phyloP scores from a whole-genome alignment of 2,797 vertebrate species.

The Dermochelys coriacea region DNA sequence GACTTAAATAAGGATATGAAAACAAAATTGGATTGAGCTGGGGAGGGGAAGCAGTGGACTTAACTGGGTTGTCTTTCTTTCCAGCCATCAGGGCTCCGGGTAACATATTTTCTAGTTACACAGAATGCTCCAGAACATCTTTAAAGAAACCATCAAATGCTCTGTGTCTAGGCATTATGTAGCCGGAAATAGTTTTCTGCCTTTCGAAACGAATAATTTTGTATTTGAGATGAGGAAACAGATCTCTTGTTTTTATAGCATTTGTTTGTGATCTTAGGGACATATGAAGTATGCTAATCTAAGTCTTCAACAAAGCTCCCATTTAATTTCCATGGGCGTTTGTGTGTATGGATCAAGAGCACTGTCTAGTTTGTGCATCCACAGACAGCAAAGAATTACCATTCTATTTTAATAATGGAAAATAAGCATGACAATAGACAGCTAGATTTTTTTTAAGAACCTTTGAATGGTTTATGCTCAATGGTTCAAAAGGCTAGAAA shows the following conservation, averaged over 20 bases:
- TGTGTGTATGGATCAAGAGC: not conserved
- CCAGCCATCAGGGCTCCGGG: not conserved
- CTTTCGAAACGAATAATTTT: not conserved
- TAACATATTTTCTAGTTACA: not conserved
- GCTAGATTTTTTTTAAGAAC: not conserved
- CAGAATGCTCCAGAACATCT: not conserved
- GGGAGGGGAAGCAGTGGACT: not conserved
- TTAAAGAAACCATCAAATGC: not conserved
- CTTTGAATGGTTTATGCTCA: not conserved
- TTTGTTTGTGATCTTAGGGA: not conserved
- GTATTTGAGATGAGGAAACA: not conserved
- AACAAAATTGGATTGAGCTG: not conserved
- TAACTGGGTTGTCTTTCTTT: not conserved
- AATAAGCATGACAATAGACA: not conserved
- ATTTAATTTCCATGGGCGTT: not conserved
- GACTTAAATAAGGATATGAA: not conserved
- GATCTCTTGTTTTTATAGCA: not conserved
- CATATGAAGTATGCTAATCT: not conserved
- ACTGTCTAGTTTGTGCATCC: not conserved
- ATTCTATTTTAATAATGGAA: conserved; percentile 8
- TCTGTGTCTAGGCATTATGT: not conserved
- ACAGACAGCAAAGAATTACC: not conserved
- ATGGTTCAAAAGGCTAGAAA: not conserved
- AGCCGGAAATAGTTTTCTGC: not conserved
- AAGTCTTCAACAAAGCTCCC: not conserved